Percentiles rank a stretch among this genome's conserved stretches.
phyloP scores from a whole-genome alignment of 2,888 invertebrate species.

The Zygaena filipendulae region DNA sequence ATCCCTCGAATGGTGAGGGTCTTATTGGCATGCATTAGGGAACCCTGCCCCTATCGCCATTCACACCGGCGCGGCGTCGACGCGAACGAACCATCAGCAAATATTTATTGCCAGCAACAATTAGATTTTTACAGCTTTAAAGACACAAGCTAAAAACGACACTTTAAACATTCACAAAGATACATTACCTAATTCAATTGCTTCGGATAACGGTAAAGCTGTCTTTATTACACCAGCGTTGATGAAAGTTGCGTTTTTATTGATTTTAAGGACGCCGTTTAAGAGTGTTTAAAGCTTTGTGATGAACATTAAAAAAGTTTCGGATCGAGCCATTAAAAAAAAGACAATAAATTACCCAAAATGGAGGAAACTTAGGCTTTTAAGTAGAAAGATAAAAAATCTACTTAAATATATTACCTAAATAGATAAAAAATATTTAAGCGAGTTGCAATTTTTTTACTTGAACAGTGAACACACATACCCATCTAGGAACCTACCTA shows the following conservation, averaged over 20 bases:
- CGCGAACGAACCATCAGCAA: conserved; percentile 35
- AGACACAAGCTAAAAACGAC: conserved; percentile 30
- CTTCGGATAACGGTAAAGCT: conserved; percentile 54
- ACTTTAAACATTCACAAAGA: conserved; percentile 47
- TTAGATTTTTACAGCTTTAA: conserved; percentile 51
- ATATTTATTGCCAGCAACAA: conserved; percentile 54
- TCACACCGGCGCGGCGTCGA: conserved; percentile 36
- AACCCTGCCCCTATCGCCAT: conserved; percentile 42
- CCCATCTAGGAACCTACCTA: no score
- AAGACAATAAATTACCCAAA: no score
- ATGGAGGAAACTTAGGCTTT: no score
- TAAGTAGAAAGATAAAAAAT: no score
- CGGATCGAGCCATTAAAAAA: no score
- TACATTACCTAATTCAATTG: conserved; percentile 58
- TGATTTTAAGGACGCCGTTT: conserved; percentile 58
- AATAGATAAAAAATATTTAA: no score
- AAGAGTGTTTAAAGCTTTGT: conserved; percentile 54
- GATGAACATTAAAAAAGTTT: conserved; percentile 48
- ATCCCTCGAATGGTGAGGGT: conserved; percentile 33
- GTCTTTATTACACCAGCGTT: conserved; percentile 55
- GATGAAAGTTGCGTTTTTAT: conserved; percentile 61
- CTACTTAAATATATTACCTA: no score
- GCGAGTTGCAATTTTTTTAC: no score
- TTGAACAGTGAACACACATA: no score
- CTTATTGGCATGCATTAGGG: conserved; percentile 55